Evolutionary conservation across 37 sponge, comb jelly and placozoan species (phyloP).

Genomic region (Petrosia ficiformis): DNA sequence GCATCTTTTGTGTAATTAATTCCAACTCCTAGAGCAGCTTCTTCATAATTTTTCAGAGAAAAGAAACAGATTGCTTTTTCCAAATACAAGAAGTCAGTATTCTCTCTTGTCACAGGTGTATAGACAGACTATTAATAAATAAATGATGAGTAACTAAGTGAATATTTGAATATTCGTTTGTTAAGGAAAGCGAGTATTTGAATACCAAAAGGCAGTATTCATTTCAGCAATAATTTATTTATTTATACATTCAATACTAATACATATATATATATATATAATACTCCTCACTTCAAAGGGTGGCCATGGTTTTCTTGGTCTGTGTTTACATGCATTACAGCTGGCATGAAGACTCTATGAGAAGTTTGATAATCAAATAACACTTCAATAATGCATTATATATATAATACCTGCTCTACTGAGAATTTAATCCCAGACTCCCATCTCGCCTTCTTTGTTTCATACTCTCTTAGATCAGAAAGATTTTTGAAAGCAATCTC

Average conservation of each 20-base stretch:
- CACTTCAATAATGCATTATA: background rate
- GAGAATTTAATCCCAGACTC: conserved; percentile 51
- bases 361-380: background rate
- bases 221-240: no score
- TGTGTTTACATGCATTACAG: conserved; percentile 39
- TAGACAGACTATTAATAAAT: no score
- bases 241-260: no score
- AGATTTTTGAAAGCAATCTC: conserved; percentile 56
- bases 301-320: conserved; percentile 53
- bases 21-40: conserved; percentile 59
- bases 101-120: no score
- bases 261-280: background rate
- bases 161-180: no score
- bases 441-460: conserved; percentile 27
- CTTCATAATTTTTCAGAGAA: conserved; percentile 45
- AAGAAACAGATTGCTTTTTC: conserved; percentile 45
- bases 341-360: conserved; percentile 46
- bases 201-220: no score
- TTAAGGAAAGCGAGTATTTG: no score
- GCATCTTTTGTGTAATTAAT: conserved; percentile 54
- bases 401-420: conserved; percentile 58
- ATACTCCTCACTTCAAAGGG: conserved; percentile 21
- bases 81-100: conserved; percentile 17
- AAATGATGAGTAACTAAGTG: no score
- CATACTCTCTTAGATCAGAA: conserved; percentile 31